phyloP scores from a whole-genome alignment of 2,888 invertebrate species.

The Griposia aprilina region DNA sequence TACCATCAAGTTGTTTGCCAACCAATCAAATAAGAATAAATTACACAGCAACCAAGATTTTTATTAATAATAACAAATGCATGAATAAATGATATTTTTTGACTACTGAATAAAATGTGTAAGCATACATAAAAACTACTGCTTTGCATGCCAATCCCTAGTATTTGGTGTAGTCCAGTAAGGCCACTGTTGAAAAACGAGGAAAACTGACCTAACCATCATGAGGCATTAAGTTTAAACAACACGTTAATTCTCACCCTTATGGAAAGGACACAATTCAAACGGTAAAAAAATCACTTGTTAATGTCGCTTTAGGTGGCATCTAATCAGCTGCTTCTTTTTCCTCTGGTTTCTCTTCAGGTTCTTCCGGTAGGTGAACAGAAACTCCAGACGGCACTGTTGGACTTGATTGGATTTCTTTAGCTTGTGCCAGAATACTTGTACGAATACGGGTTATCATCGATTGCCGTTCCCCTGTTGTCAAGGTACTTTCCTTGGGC shows the following conservation, averaged over 20 bases:
- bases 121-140: conserved; percentile 23
- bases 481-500: background rate
- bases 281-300: conserved; percentile 2
- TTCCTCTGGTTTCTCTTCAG: conserved; percentile 4
- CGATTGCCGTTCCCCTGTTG: conserved; percentile 25
- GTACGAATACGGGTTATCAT: conserved; percentile 12
- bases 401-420: background rate
- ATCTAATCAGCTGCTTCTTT: conserved; percentile 4
- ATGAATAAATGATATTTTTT: background rate
- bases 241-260: background rate
- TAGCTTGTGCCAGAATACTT: conserved; percentile 37
- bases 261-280: background rate
- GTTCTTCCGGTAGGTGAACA: background rate
- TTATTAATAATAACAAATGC: conserved; percentile 10
- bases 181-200: background rate
- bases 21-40: background rate
- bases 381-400: background rate
- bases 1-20: background rate
- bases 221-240: background rate
- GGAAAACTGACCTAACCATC: background rate
- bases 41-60: conserved; percentile 1
- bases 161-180: background rate
- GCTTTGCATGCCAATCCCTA: background rate
- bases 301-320: background rate
- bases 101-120: conserved; percentile 4